Evolutionary conservation across 2,797 vertebrate species (phyloP), one percentile per base, ranked within the genome.

Genomic region (Synaphobranchus kaupii): DNA sequence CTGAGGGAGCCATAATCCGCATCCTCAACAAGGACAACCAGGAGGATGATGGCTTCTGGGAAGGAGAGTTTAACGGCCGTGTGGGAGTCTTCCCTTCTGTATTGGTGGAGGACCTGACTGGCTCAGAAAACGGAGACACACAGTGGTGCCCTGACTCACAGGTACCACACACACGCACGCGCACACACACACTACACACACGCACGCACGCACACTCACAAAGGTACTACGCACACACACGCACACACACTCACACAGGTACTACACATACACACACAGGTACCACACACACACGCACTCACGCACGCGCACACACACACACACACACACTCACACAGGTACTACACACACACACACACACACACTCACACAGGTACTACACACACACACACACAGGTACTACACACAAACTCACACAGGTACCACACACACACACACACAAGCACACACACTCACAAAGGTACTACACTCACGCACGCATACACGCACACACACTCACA

Each of bases 11-110:
- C 0, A 97, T 99, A 91, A 98, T 99, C 90, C 98, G 98, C 52
- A 97, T 99, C 91, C 90, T 99, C 91, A 98, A 96, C 95, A 98
- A 99, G 83, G 97, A 99, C 90, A 99, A 98, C 87, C 98, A 99
- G 92, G 98, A 98, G 0, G 98, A 99, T 0, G 98, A 99, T 12
- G 98, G 98, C n/a, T 99, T 99, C 94, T 99, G 98, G 98, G 98
- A 99, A 92, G 98, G 98, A 0, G 98, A 99, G 90, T 98, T 99
- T 91, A 98, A 95, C 0, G 97, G 98, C 0, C 95, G 95, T 0
- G 89, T 98, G 4, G 98, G 98, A 0, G 98, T 99, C 89, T 99
- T 99, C 94, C 98, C 98, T 0, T 99, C 98, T 0, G 98, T 99
- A 76, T 89, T 99, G 87, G 98, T 99, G 0, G 98, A 99, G 89